Evolutionary conservation across 2,113 vertebrate species (phyloP).

Genomic region (Peromyscus polionotus): DNA sequence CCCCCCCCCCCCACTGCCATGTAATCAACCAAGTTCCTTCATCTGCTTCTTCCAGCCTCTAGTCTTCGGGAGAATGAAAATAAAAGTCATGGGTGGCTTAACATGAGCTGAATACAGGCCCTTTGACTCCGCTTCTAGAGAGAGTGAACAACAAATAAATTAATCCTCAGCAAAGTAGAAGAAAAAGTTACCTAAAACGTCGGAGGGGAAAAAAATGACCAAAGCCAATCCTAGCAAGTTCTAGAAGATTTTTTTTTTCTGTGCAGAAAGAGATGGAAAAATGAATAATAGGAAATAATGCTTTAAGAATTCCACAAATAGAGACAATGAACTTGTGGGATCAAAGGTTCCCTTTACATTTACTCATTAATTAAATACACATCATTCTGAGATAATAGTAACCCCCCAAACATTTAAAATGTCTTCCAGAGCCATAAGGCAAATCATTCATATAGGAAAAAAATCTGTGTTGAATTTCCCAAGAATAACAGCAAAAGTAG

Average conservation of each 20-base stretch:
- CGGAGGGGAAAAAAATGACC: not conserved
- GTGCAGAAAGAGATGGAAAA: not conserved
- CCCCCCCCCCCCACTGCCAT: not conserved
- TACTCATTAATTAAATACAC: not conserved
- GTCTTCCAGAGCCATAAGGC: slow-evolving; percentile 31
- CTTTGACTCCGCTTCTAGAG: slow-evolving; percentile 5
- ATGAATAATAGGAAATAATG: not conserved
- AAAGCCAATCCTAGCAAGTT: not conserved
- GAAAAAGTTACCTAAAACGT: not conserved
- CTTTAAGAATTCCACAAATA: not conserved
- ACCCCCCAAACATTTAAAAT: not conserved
- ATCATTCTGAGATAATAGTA: slow-evolving; percentile 25
- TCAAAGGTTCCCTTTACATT: not conserved
- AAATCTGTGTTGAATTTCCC: not conserved
- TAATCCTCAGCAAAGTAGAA: not conserved
- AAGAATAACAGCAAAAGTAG: slow-evolving; percentile 16
- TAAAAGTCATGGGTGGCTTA: not conserved
- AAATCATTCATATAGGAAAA: slow-evolving; percentile 19
- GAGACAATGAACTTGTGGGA: not conserved
- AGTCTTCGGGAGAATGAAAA: slow-evolving; percentile 52
- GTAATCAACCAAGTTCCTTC: not conserved
- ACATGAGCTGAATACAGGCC: slow-evolving; percentile 7
- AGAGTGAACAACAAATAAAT: slow-evolving; percentile 36
- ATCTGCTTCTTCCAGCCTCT: slow-evolving; percentile 9
- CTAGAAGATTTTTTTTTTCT: not conserved